Percentiles rank a stretch among this genome's conserved stretches.
phyloP scores from a whole-genome alignment of 2,113 vertebrate genomes.

The Turnix velox region DNA sequence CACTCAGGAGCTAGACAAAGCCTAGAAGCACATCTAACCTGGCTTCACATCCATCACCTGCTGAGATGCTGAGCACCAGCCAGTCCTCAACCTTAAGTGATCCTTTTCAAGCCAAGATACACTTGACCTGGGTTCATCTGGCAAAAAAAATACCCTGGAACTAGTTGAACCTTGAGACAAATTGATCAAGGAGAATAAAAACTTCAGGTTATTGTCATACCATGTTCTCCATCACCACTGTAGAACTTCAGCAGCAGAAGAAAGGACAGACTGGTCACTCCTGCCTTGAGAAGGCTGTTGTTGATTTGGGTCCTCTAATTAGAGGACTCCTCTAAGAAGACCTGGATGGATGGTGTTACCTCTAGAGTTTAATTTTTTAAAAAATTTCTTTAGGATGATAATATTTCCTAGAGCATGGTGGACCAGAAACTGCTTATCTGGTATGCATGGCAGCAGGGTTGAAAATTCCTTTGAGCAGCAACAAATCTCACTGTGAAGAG shows the following conservation, averaged over 20 bases:
- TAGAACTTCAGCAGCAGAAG: not conserved
- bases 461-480: not conserved
- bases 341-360: rapidly evolving
- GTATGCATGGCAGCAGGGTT: rapidly evolving
- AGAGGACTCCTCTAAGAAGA: not conserved
- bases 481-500: too few species aligned
- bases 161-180: not conserved
- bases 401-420: not conserved
- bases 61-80: not conserved
- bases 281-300: not conserved
- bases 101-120: not conserved
- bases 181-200: not conserved
- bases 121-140: not conserved
- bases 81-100: not conserved
- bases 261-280: rapidly evolving
- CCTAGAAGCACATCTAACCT: not conserved
- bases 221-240: not conserved
- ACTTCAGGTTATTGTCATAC: not conserved
- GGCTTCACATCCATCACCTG: not conserved
- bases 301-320: not conserved
- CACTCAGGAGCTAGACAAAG: not conserved
- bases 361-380: not conserved
- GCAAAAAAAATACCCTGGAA: not conserved
- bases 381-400: not conserved
- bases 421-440: not conserved